These are phyloP conservation scores for Heteromyza rotundicornis DNA, from an alignment of 2,888 invertebrate species.

Conservation along the genomic window DNA sequence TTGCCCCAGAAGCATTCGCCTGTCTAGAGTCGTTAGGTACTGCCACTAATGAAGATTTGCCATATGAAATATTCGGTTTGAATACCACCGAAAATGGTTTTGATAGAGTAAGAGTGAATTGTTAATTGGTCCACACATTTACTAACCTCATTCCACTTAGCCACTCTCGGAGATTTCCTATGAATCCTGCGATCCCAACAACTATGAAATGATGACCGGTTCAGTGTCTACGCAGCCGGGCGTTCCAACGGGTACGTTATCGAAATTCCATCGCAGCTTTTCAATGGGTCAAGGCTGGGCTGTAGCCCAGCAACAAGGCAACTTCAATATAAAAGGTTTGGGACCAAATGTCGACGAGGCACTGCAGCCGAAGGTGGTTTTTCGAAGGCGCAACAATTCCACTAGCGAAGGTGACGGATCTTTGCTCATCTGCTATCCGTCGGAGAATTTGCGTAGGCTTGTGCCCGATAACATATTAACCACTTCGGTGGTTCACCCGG, in stretches of 20 bases:
- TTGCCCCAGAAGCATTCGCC: constrained; percentile 61
- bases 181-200: constrained; percentile 61
- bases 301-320: constrained; percentile 48
- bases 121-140: too few relatives aligned
- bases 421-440: constrained; percentile 82
- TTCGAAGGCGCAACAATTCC: constrained; percentile 74
- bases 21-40: constrained; percentile 60
- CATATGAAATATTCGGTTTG: constrained; percentile 61
- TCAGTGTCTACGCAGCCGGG: constrained; percentile 42
- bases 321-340: constrained; percentile 21
- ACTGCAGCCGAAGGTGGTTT: constrained; percentile 58
- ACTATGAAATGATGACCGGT: constrained; percentile 54
- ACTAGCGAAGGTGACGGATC: constrained; percentile 68
- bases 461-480: constrained; percentile 70
- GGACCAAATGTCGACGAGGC: constrained; percentile 35
- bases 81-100: constrained; percentile 57
- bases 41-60: constrained; percentile 58
- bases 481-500: constrained; percentile 49
- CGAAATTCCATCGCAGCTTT: constrained; percentile 79
- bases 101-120: constrained; percentile 50
- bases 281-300: constrained; percentile 78
- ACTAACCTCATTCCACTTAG: constrained; percentile 34
- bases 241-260: constrained; percentile 40
- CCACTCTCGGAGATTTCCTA: constrained; percentile 62
- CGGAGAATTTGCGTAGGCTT: constrained; percentile 82